phyloP scores from a whole-genome alignment of 2,113 vertebrate genomes.

The Perca flavescens region DNA sequence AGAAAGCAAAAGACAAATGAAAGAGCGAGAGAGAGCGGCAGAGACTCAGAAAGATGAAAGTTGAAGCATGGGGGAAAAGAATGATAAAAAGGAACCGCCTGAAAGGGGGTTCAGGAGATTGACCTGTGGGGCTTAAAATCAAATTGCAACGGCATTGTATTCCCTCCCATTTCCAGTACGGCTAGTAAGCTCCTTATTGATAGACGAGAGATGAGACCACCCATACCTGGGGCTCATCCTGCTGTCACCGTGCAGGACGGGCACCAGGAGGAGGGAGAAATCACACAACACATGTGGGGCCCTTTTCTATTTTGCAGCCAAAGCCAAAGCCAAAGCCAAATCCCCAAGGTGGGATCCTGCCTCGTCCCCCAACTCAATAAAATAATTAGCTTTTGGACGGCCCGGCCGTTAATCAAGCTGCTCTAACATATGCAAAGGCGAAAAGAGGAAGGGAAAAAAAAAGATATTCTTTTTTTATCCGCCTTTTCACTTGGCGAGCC shows the following conservation, averaged over 20 bases:
- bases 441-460: slow-evolving; percentile 48
- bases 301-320: slow-evolving; percentile 79
- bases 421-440: slow-evolving; percentile 83
- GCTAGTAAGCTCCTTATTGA: slow-evolving; percentile 88
- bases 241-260: slow-evolving; percentile 71
- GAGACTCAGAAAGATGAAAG: slow-evolving; percentile 29
- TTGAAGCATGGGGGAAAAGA: slow-evolving; percentile 45
- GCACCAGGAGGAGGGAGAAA: slow-evolving; percentile 70
- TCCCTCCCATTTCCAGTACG: slow-evolving; percentile 84
- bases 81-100: slow-evolving; percentile 69
- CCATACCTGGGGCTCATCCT: slow-evolving; percentile 86
- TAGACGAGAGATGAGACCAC: slow-evolving; percentile 86
- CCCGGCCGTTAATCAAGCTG: slow-evolving; percentile 84
- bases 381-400: slow-evolving; percentile 87
- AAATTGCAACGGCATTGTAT: slow-evolving; percentile 86
- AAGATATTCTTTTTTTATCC: slow-evolving; percentile 78
- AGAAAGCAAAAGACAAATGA: slow-evolving; percentile 35
- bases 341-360: slow-evolving; percentile 82
- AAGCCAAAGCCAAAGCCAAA: slow-evolving; percentile 85
- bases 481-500: slow-evolving; percentile 72
- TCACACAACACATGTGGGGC: slow-evolving; percentile 75
- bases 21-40: background rate
- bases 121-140: slow-evolving; percentile 86
- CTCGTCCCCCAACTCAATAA: slow-evolving; percentile 84
- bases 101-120: slow-evolving; percentile 82